Base-by-base conservation (phyloP, 2,113 vertebrate species). In the Plectropomus leopardus region DNA sequence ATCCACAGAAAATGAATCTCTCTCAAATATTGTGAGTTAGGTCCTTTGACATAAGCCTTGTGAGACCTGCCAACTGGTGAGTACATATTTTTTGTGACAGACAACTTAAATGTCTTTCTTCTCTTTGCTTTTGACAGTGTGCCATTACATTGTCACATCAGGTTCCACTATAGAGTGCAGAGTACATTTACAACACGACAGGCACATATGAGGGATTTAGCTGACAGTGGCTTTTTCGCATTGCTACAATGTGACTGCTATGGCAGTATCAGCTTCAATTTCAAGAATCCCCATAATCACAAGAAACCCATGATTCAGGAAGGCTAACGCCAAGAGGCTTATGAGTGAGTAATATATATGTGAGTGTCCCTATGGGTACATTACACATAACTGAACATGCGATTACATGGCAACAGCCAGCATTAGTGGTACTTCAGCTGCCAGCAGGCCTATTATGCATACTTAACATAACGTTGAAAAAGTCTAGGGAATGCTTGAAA, bases 241-340 rank as follows among this genome's bases (percentile, higher is more conserved):
- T 10, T 36, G 9, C 0, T 16, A 53, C 45, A 47, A 30, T 44
- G 24, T 21, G 72, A 54, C 77, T 47, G 26, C 36, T 21, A 32
- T 13, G 24, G 28, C 10, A 57, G 34, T 36, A 73, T 79, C 77
- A 40, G 32, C 53, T 60, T 77, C 30, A 32, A 78, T 61, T 47
- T 77, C 26, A 57, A 45, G 64, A n/a, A 71, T 81, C 54, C 71
- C 7, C 36, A 55, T 72, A 74, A 77, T 80, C 42, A 71, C 48
- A 51, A 63, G 59, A 66, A 72, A 69, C 32, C 17, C 40, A 26
- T 61, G 63, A 61, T 67, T n/a, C 40, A 72, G 36, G 17, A 61
- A 45, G 10, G 14, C 28, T 61, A 42, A 76, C 66, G 65, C 84
- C 60, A 70, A 30, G 44, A 84, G 24, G 36, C 34, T 53, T 72